phyloP scores from a whole-genome alignment of 2,888 invertebrate genomes.

The Ceramica pisi region DNA sequence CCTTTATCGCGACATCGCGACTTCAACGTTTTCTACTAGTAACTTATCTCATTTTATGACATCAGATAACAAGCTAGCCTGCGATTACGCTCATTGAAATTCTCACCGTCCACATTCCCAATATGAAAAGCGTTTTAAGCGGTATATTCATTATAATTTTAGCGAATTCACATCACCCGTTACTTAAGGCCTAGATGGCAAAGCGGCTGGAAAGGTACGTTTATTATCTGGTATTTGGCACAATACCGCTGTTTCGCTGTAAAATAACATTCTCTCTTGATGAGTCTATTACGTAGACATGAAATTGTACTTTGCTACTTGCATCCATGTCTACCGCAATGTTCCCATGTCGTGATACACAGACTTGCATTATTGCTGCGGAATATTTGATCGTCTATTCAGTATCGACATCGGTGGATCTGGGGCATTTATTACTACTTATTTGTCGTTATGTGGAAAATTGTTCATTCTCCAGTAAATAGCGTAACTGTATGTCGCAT shows the following conservation, averaged over 20 bases:
- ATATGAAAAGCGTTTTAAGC: constrained; percentile 44
- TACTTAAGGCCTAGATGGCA: constrained; percentile 82
- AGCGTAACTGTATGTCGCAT: constrained; percentile 29
- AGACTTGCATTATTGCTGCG: constrained; percentile 37
- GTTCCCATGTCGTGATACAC: constrained; percentile 57
- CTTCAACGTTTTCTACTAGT: constrained; percentile 15
- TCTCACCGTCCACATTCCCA: constrained; percentile 33
- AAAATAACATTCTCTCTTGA: constrained; percentile 76
- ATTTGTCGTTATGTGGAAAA: constrained; percentile 43
- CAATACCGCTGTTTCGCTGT: constrained; percentile 72
- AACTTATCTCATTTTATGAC: constrained; percentile 39
- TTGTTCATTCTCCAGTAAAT: constrained; percentile 20
- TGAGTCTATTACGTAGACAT: constrained; percentile 74
- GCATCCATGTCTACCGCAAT: constrained; percentile 65
- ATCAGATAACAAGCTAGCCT: constrained; percentile 36
- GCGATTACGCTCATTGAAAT: constrained; percentile 45
- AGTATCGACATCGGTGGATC: constrained; percentile 32
- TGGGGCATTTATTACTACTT: constrained; percentile 36
- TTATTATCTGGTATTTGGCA: constrained; percentile 77
- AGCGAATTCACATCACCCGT: constrained; percentile 76
- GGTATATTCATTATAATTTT: constrained; percentile 67
- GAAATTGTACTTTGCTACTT: constrained; percentile 67
- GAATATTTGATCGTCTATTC: constrained; percentile 50
- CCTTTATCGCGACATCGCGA: neutral
- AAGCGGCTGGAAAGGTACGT: constrained; percentile 81